Conservation (phyloP, 2,797 vertebrate genomes). For the Pseudopleuronectes americanus region DNA sequence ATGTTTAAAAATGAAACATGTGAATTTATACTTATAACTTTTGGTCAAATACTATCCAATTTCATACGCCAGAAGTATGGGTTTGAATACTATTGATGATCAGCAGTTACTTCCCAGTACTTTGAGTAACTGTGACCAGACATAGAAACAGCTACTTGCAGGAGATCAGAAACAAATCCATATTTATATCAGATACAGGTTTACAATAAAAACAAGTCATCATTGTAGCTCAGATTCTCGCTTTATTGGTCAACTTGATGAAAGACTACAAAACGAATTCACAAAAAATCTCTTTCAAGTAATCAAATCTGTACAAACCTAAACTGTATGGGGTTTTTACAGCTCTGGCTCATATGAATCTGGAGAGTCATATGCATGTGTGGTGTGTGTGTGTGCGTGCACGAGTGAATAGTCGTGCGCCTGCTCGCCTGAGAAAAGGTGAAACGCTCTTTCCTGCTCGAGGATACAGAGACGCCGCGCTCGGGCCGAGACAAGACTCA, state of each 20-base stretch:
- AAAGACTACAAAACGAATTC: slow-evolving; percentile 88
- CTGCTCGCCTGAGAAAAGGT: slow-evolving; percentile 40
- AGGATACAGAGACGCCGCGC: slow-evolving; percentile 33
- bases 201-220: slow-evolving; percentile 7
- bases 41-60: neutral
- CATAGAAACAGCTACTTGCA: neutral
- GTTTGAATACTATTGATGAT: neutral
- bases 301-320: slow-evolving; percentile 87
- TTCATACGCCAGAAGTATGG: neutral
- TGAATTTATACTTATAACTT: neutral
- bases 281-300: slow-evolving; percentile 86
- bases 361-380: slow-evolving; percentile 66
- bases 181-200: neutral
- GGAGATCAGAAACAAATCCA: neutral
- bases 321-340: slow-evolving; percentile 79
- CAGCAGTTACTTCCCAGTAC: neutral
- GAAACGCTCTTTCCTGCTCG: slow-evolving; percentile 30
- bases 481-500: slow-evolving; percentile 53
- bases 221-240: slow-evolving; percentile 79
- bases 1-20: neutral
- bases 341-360: slow-evolving; percentile 83
- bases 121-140: neutral
- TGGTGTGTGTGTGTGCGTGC: slow-evolving; percentile 32
- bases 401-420: slow-evolving; percentile 25
- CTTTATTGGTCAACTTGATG: slow-evolving; percentile 89